phyloP scores from a whole-genome alignment of 2,113 vertebrate genomes.

The Athene cunicularia region DNA sequence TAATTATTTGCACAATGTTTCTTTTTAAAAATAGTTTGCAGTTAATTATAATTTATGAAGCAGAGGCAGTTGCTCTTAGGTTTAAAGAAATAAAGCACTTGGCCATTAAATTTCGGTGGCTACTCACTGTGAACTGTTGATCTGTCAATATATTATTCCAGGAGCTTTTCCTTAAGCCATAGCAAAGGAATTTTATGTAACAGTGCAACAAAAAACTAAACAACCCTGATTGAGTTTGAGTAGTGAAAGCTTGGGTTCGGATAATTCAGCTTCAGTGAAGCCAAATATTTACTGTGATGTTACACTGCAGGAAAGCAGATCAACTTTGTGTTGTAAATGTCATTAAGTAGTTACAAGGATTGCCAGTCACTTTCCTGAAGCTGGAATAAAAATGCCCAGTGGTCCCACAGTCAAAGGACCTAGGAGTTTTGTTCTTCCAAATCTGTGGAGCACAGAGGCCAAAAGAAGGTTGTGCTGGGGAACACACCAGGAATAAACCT shows the following conservation, averaged over 20 bases:
- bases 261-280: neutral
- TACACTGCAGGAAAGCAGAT: neutral
- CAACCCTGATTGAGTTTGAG: neutral
- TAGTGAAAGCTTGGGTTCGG: neutral
- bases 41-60: neutral
- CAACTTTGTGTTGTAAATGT: neutral
- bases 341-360: neutral
- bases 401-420: neutral
- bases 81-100: neutral
- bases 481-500: neutral
- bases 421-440: neutral
- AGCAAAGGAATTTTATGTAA: neutral
- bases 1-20: constrained; percentile 25
- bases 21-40: neutral
- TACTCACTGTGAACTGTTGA: neutral
- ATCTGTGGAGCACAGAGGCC: neutral
- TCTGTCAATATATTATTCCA: neutral
- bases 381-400: neutral
- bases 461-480: neutral
- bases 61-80: neutral
- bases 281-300: neutral
- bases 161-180: neutral
- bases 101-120: neutral
- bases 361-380: neutral
- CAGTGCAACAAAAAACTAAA: neutral